Evolutionary conservation across 2,113 vertebrate genomes (phyloP), one percentile per base, ranked within the genome.

Genomic region (Eretmochelys imbricata): DNA sequence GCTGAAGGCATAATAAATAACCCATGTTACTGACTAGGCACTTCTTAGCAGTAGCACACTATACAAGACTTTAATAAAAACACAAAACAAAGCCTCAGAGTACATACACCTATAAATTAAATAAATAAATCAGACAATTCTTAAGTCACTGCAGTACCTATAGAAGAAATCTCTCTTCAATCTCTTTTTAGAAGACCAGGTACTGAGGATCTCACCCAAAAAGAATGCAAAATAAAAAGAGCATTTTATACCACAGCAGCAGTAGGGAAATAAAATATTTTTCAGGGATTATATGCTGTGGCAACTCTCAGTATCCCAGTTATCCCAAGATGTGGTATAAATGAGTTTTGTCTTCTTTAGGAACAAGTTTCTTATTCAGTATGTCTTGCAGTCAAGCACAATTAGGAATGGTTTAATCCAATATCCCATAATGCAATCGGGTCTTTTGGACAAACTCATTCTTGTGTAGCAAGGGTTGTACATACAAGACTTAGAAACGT

Each of bases 391-490:
- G 46, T 82, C 35, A 82, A 8, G 19, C 57, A 83, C 27, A 29
- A 38, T 53, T 51, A 51, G 51, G 25, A 51, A 20, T 0, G 0
- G 6, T 85, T 57, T 93, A 84, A 55, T 82, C 65, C 29, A 87
- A 75, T 35, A 80, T 89, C 51, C 78, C 80, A 89, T 83, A 95
- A 92, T 48, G 57, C 53, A 62, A 84, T 8, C 53, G 27, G 29
- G 20, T 84, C 93, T 89, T 91, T 49, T 75, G 51, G 75, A 96
- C 85, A 95, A 94, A 86, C 59, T 89, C n/a, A 53, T 51, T 38
- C 55, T 91, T 95, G 85, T 89, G 51, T 80, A 92, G 69, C 82
- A 88, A 16, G 19, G 84, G 72, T 49, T 91, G 65, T 75, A 92
- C 1, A 17, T 49, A 72, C 91, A 93, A 86, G 86, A 84, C 53